Conservation (phyloP, 2,113 vertebrate species). For the Halichoerus grypus region DNA sequence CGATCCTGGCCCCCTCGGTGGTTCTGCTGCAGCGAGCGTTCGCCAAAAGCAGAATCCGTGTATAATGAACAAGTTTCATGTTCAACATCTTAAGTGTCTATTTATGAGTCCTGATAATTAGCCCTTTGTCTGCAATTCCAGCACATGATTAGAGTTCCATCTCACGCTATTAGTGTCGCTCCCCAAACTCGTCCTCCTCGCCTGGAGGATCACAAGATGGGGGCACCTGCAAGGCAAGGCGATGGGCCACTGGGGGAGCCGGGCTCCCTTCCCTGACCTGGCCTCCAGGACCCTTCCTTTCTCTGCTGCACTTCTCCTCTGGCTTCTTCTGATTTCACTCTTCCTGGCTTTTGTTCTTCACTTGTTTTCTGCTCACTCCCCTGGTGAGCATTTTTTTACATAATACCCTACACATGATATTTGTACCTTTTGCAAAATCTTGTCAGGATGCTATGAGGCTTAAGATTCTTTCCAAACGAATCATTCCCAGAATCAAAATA, state of each 20-base stretch:
- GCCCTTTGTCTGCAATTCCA: slow-evolving; percentile 80
- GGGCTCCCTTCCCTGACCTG: neutral
- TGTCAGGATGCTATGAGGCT: slow-evolving; percentile 76
- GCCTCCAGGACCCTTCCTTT: neutral
- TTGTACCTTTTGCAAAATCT: slow-evolving; percentile 81
- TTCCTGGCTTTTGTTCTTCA: neutral
- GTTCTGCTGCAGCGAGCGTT: slow-evolving; percentile 1
- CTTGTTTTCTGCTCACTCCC: neutral
- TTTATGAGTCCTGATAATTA: slow-evolving; percentile 83
- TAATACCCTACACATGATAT: slow-evolving; percentile 62
- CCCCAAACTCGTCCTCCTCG: slow-evolving; percentile 65
- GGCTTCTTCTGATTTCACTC: neutral
- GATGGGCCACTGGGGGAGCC: neutral
- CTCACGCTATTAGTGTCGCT: slow-evolving; percentile 57
- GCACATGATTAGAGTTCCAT: slow-evolving; percentile 66
- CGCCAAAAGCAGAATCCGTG: slow-evolving; percentile 72
- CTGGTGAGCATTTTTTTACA: slow-evolving; percentile 65
- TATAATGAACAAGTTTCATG: slow-evolving; percentile 79
- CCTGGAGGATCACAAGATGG: slow-evolving; percentile 54
- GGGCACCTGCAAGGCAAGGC: neutral
- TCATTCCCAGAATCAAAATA: slow-evolving; percentile 83
- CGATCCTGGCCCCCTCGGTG: slow-evolving; percentile 25
- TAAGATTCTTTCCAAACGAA: slow-evolving; percentile 83
- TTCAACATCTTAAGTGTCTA: slow-evolving; percentile 80
- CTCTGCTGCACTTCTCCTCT: neutral